Base-by-base conservation (phyloP, 2,113 vertebrate genomes). In the Hippolais icterina region DNA sequence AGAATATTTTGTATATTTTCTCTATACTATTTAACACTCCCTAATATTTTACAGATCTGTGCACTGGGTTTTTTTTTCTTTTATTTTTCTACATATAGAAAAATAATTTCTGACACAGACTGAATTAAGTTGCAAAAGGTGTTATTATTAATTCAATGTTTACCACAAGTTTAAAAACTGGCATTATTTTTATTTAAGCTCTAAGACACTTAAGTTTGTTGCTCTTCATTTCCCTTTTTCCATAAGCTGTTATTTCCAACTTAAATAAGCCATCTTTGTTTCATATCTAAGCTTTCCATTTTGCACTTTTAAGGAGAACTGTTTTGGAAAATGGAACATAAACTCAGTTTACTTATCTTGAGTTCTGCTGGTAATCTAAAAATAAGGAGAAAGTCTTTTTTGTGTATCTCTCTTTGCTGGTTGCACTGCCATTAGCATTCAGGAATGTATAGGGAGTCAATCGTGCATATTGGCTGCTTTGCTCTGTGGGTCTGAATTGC, bases 391-490 rank as follows among this genome's bases (percentile, higher is more conserved):
- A 69, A 2, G 2, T 81, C 50, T 63, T 49, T 82, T 33, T 86
- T 66, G 50, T 89, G 28, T 71, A 31, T 79, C 23, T 54, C 0
- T 75, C 70, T 74, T 63, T 71, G 77, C 56, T 93, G 80, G 56
- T 68, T 87, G 61, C 93, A 88, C 52, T 93, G 82, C 33, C 83
- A 81, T 90, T 80, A 91, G 78, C 65, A 93, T 93, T 96, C 90
- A 89, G 23, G 72, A 91, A 70, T 4, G n/a, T 56, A 35, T 39
- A 86, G 46, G 47, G 54, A 91, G 89, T 74, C 92, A 83, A 0
- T 84, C 4, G 33, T 92, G 65, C 90, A 75, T 70, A 79, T 68
- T 88, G 96, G 60, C 84, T 88, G 79, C 95, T 91, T 83, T 94
- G 53, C 93, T 94, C 57, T 47, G 14, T 61, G 37, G 86, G 60